These are phyloP conservation scores for Drosophila sp. DNA, from an alignment of 1,140 invertebrate genomes.

Conservation along the genomic window DNA sequence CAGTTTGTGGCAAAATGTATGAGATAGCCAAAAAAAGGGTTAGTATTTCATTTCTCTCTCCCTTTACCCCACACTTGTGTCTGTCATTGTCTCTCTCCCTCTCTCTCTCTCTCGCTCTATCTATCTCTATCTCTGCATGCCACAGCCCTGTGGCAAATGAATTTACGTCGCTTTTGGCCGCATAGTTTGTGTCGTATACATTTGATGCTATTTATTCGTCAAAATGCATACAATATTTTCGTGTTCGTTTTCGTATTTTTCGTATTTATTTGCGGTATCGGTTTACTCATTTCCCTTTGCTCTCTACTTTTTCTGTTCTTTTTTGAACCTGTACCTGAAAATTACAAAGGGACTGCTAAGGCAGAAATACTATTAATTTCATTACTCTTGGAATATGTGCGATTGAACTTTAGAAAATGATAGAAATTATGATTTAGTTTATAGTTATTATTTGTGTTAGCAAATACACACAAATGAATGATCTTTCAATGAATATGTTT, in stretches of 20 bases:
- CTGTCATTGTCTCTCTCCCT: not conserved
- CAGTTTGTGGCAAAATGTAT: slow-evolving; percentile 21
- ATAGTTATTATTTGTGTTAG: too few species aligned
- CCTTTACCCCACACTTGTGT: not conserved
- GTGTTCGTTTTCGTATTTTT: slow-evolving; percentile 39
- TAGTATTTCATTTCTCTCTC: slow-evolving; percentile 43
- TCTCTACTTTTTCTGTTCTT: not conserved
- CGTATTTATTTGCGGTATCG: slow-evolving; percentile 40
- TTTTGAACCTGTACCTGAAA: not conserved
- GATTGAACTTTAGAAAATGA: too few species aligned
- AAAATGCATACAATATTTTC: slow-evolving; percentile 65
- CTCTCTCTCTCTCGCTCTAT: not conserved
- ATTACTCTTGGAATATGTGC: too few species aligned
- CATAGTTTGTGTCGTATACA: slow-evolving; percentile 35
- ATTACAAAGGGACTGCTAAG: too few species aligned
- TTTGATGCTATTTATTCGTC: slow-evolving; percentile 74
- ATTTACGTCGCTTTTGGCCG: slow-evolving; percentile 67
- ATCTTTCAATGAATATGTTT: too few species aligned
- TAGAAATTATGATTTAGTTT: too few species aligned
- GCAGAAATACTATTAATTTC: too few species aligned
- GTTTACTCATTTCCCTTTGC: slow-evolving; percentile 47
- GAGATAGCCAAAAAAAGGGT: slow-evolving; percentile 53
- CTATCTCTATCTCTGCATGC: not conserved
- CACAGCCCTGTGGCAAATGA: slow-evolving; percentile 53
- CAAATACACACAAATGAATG: too few species aligned